A percentile compares a stretch with the other conserved stretches of the same genome.
These are phyloP conservation scores for Lasiurus borealis DNA, from an alignment of 2,113 vertebrate species.

Conservation along the genomic window DNA sequence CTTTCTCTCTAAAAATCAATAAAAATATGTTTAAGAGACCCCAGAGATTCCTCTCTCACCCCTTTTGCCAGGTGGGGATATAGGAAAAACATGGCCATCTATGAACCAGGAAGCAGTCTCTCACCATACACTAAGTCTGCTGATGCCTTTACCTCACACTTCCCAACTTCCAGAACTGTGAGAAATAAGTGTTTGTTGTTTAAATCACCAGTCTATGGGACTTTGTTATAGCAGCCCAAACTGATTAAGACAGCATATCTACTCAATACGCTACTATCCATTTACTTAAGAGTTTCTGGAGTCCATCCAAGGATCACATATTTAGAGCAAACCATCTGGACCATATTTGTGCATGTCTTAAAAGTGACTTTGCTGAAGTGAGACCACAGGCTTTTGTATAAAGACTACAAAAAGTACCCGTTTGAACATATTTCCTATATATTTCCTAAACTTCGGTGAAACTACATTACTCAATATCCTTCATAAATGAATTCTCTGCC, in stretches of 20 bases:
- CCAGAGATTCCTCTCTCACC: background rate
- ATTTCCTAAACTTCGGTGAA: slow-evolving; percentile 52
- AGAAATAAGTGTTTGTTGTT: background rate
- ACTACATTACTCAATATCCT: background rate
- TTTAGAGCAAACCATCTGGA: slow-evolving; percentile 57
- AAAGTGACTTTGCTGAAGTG: slow-evolving; percentile 62
- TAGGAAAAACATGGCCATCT: background rate
- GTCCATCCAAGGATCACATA: slow-evolving; percentile 31
- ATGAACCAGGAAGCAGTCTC: background rate
- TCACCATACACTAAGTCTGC: background rate
- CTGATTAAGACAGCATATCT: slow-evolving; percentile 13
- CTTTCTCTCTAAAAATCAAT: background rate
- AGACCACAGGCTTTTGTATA: slow-evolving; percentile 30
- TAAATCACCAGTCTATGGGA: background rate
- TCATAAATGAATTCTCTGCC: background rate
- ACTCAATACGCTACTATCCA: background rate
- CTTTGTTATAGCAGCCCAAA: background rate
- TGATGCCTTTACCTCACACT: background rate
- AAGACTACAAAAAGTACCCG: slow-evolving; percentile 38
- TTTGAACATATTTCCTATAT: slow-evolving; percentile 53
- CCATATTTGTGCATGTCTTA: slow-evolving; percentile 47
- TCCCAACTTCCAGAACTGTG: background rate
- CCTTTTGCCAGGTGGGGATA: background rate
- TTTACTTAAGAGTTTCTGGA: slow-evolving; percentile 51
- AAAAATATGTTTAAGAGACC: background rate